Evolutionary conservation across 1,140 invertebrate genomes (phyloP).

Genomic region (Drosophila pseudoananassae): DNA sequence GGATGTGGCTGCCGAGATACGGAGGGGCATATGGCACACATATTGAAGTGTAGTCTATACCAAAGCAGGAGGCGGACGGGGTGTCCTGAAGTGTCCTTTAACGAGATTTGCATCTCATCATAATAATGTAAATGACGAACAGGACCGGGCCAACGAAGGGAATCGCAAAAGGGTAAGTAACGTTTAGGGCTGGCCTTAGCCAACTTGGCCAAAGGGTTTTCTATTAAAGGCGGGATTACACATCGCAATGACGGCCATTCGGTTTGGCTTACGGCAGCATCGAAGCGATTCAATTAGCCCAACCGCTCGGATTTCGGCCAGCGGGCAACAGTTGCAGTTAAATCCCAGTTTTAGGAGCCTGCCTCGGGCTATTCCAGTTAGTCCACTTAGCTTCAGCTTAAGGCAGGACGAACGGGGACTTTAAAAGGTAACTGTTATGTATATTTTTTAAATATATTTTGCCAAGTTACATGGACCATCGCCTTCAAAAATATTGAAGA

Average conservation of each 20-base stretch:
- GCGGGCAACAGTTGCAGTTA: conserved; percentile 34
- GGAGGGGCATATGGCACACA: conserved; percentile 75
- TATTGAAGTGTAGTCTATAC: conserved; percentile 74
- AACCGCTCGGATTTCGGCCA: conserved; percentile 21
- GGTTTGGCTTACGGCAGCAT: conserved; percentile 24
- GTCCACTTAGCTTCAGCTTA: neutral
- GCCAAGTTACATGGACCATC: no score
- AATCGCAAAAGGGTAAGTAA: conserved; percentile 32
- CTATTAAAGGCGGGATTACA: conserved; percentile 41
- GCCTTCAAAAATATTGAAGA: no score
- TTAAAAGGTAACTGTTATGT: neutral
- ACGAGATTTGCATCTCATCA: conserved; percentile 81
- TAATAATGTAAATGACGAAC: conserved; percentile 80
- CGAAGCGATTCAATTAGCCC: conserved; percentile 45
- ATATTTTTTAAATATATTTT: no score
- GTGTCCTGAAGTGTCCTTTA: conserved; percentile 74
- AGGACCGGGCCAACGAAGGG: conserved; percentile 22
- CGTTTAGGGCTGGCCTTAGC: conserved; percentile 37
- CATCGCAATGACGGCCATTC: conserved; percentile 42
- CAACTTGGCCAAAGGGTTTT: conserved; percentile 43
- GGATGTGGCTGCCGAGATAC: conserved; percentile 51
- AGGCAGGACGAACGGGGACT: neutral
- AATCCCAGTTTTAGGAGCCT: neutral
- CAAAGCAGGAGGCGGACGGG: conserved; percentile 27
- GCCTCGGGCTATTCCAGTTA: neutral